Conservation (phyloP, 1,140 invertebrate genomes). For the Conus betulinus region DNA sequence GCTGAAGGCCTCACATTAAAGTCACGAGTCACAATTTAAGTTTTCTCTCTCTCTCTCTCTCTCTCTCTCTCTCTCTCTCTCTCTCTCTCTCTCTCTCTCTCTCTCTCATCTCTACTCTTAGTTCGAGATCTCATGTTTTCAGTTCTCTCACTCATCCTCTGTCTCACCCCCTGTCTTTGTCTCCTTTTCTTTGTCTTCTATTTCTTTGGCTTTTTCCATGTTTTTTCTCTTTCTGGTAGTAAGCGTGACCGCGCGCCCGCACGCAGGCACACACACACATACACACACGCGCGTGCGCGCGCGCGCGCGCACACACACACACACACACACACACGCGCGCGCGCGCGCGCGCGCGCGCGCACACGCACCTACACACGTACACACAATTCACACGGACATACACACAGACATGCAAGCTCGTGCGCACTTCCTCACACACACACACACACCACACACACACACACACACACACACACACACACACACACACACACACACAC, state of each 20-base stretch:
- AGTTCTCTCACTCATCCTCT: too few relatives aligned
- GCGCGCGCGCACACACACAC: not conserved
- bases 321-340: not conserved
- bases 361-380: not conserved
- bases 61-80: too few relatives aligned
- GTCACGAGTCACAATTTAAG: too few relatives aligned
- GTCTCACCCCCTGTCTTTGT: too few relatives aligned
- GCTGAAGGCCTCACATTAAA: too few relatives aligned
- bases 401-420: not conserved
- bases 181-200: not conserved
- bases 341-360: not conserved
- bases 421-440: not conserved
- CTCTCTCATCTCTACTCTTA: too few relatives aligned
- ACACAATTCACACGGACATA: not conserved
- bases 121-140: too few relatives aligned
- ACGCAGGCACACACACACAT: not conserved
- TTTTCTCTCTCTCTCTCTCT: too few relatives aligned
- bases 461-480: not conserved
- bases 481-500: not conserved
- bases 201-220: not conserved
- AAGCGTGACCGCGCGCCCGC: not conserved
- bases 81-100: too few relatives aligned
- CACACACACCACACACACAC: not conserved
- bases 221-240: not conserved
- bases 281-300: too few relatives aligned